phyloP scores from a whole-genome alignment of 2,113 vertebrate genomes.

The Brachypodius melanocephalos region DNA sequence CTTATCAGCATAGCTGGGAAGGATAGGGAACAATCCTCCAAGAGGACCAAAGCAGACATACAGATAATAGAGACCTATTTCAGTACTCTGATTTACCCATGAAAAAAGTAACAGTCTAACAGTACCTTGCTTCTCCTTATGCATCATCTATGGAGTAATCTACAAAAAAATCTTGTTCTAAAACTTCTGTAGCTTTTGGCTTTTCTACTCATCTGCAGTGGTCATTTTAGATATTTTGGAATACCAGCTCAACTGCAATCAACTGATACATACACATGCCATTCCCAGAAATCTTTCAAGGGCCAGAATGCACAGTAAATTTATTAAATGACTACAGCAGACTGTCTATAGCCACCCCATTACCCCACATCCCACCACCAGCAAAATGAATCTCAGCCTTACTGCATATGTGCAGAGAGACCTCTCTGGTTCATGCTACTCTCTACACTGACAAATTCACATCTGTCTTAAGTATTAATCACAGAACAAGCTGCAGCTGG shows the following conservation, averaged over 20 bases:
- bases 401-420: neutral
- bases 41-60: neutral
- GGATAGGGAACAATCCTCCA: neutral
- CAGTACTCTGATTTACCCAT: neutral
- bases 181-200: neutral
- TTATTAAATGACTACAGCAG: neutral
- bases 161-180: neutral
- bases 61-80: neutral
- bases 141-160: neutral
- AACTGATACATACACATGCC: neutral
- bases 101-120: neutral
- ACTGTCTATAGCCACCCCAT: neutral
- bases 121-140: conserved; percentile 9
- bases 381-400: neutral
- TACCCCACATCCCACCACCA: neutral
- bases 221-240: neutral
- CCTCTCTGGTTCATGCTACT: neutral
- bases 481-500: neutral
- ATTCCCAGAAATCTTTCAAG: neutral
- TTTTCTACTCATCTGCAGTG: neutral
- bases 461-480: neutral
- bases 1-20: neutral
- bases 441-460: neutral
- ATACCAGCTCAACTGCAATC: neutral
- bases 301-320: neutral